Evolutionary conservation across 2,113 vertebrate genomes (phyloP), one percentile per base, ranked within the genome.

Genomic region (Thalassoma bifasciatum): DNA sequence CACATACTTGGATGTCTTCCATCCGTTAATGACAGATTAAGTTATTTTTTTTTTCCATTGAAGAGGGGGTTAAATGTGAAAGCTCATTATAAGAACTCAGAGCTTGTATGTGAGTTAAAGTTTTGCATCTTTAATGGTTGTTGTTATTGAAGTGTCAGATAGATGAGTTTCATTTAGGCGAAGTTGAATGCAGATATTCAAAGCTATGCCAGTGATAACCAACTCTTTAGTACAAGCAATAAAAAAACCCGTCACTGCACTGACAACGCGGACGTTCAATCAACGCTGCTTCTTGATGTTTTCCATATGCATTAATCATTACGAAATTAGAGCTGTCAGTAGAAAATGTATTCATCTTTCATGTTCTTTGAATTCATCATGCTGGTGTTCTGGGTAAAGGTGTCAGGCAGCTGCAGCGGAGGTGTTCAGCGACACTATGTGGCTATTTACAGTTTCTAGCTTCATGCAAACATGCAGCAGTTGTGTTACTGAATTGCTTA

Each of bases 331-430:
- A 57, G 37, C 54, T 36, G 53, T 59, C 17, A 46, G 10, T 26
- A 56, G 17, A 44, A 12, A 66, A 67, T 83, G n/a, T 65, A 54
- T 67, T 16, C 24, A 61, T 30, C 57, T 58, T 14, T 64, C 38
- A 77, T 19, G 16, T 66, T 24, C 46, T 23, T 73, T 23, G 19
- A 19, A 52, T 60, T 58, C 34, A 10, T 71, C 42, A 58, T 21
- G 54, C 23, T 61, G 40, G 22, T 0, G 38, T 34, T 36, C 8
- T 56, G 66, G 66, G 21, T n/a, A 58, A 44, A 73, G 26, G 70
- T 80, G 72, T 82, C 61, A 37, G 62, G 68, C 78, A 82, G 76
- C 79, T 78, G 70, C 70, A 81, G 66, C 56, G 77, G 63, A 72
- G 72, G 62, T 81, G 77, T 76, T 66, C 26, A 3, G 36, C 10